These are phyloP conservation scores for Polypedilum vanderplanki DNA, from an alignment of 1,140 invertebrate species.

Conservation along the genomic window DNA sequence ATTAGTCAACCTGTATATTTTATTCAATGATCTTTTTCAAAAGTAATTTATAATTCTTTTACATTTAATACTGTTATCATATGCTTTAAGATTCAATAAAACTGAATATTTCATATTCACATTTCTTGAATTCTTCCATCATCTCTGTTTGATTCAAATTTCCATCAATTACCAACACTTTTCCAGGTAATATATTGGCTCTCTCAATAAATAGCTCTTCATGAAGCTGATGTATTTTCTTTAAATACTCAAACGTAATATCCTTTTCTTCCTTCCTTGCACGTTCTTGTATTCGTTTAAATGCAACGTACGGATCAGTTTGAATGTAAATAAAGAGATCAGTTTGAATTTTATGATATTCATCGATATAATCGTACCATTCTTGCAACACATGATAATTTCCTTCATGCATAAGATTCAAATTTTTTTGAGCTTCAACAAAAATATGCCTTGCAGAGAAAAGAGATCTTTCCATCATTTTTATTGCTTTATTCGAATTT, in stretches of 20 bases:
- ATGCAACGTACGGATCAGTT: not conserved
- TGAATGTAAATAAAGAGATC: not conserved
- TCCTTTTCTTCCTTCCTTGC: not conserved
- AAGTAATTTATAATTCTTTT: too few relatives aligned
- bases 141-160: not conserved
- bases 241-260: not conserved
- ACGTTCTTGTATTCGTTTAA: not conserved
- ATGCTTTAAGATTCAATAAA: not conserved
- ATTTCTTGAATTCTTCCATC: not conserved
- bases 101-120: not conserved
- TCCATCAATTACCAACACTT: not conserved
- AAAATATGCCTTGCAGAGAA: not conserved
- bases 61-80: too few relatives aligned
- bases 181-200: not conserved
- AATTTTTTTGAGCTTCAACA: not conserved
- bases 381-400: not conserved
- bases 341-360: not conserved
- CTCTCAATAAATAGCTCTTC: not conserved
- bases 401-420: not conserved
- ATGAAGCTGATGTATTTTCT: not conserved
- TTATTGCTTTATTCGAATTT: not conserved
- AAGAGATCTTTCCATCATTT: not conserved
- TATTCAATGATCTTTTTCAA: too few relatives aligned
- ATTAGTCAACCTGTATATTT: too few relatives aligned
- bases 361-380: slow-evolving; percentile 4